phyloP scores from a whole-genome alignment of 2,113 vertebrate genomes.

The Sterrhoptilus dennistouni region DNA sequence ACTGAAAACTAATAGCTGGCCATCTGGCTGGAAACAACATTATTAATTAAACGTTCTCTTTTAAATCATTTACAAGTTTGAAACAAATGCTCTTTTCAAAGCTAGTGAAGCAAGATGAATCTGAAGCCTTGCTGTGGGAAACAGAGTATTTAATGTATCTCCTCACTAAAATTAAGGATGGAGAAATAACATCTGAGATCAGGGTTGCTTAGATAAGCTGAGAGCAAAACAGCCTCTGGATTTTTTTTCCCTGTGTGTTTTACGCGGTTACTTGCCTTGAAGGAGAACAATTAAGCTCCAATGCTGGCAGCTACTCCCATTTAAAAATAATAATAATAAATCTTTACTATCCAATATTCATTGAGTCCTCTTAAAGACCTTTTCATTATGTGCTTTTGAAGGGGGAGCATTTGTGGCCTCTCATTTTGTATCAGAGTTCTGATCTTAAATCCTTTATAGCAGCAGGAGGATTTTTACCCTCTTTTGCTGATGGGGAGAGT shows the following conservation, averaged over 20 bases:
- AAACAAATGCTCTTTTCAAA: constrained; percentile 26
- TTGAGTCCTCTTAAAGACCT: neutral
- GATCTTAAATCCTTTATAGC: neutral
- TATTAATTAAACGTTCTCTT: constrained; percentile 57
- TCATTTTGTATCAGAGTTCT: neutral
- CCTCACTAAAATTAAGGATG: neutral
- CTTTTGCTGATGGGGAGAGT: neutral
- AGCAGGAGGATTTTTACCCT: neutral
- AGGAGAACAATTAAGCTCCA: neutral
- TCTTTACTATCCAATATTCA: neutral
- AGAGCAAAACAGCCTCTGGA: neutral
- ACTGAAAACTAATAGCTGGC: constrained; percentile 36
- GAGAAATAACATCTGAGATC: neutral
- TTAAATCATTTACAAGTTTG: constrained; percentile 40
- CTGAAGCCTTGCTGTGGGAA: neutral
- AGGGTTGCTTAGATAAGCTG: neutral
- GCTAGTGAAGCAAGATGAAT: neutral
- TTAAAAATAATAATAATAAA: neutral
- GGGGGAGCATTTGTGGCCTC: neutral
- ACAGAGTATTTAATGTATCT: neutral
- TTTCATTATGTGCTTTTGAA: neutral
- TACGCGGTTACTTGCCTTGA: neutral
- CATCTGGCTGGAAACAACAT: constrained; percentile 52
- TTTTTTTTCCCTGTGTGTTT: neutral
- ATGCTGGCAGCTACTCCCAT: neutral